Evolutionary conservation across 2,113 vertebrate genomes (phyloP).

Genomic region (Ophthalmotilapia sp.): DNA sequence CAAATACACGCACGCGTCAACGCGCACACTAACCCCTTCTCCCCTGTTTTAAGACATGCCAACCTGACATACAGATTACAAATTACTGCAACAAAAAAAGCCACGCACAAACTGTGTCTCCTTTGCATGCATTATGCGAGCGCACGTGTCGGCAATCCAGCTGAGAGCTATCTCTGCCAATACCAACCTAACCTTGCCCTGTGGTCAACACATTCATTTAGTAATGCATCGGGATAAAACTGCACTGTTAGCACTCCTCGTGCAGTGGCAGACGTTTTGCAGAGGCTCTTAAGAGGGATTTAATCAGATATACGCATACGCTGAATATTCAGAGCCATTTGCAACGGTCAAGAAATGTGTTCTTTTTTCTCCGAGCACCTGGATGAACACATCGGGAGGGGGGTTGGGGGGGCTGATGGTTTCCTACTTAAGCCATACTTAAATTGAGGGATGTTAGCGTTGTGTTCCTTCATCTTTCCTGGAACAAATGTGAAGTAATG

Average conservation of each 20-base stretch:
- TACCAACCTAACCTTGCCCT: slow-evolving; percentile 58
- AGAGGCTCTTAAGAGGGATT: slow-evolving; percentile 63
- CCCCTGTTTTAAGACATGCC: slow-evolving; percentile 21
- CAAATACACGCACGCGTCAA: not conserved
- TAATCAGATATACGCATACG: slow-evolving; percentile 56
- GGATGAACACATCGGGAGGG: slow-evolving; percentile 12
- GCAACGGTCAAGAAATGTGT: slow-evolving; percentile 52
- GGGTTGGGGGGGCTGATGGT: not conserved
- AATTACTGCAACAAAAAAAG: slow-evolving; percentile 45
- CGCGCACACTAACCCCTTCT: not conserved
- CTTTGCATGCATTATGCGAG: slow-evolving; percentile 64
- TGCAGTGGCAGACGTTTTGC: slow-evolving; percentile 37
- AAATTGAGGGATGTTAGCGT: slow-evolving; percentile 24
- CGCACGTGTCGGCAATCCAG: slow-evolving; percentile 64
- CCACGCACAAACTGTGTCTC: slow-evolving; percentile 46
- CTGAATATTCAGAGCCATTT: slow-evolving; percentile 71
- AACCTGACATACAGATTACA: slow-evolving; percentile 55
- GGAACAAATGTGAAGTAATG: not conserved
- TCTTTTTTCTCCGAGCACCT: slow-evolving; percentile 48
- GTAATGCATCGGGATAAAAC: slow-evolving; percentile 62
- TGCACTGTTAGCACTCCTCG: slow-evolving; percentile 59
- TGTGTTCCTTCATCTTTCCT: not conserved
- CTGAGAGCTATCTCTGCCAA: slow-evolving; percentile 62
- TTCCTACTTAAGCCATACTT: slow-evolving; percentile 28
- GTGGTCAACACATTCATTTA: slow-evolving; percentile 63